Evolutionary conservation across 2,113 vertebrate genomes (phyloP).

Genomic region (Pseudorasbora parva): DNA sequence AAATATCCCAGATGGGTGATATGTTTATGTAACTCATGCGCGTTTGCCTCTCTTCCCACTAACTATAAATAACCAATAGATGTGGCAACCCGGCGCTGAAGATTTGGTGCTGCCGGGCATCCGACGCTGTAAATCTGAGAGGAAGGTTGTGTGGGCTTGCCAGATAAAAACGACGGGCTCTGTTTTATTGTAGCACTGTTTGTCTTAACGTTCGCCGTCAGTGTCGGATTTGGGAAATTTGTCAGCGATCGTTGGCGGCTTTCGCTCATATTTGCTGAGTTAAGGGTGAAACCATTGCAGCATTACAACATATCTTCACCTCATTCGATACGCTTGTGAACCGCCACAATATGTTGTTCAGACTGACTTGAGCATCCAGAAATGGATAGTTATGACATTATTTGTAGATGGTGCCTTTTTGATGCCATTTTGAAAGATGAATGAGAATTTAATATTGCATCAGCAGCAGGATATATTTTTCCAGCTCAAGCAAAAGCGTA

Average conservation of each 20-base stretch:
- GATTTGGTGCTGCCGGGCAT: conserved; percentile 73
- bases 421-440: conserved; percentile 2
- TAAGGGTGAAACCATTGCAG: conserved; percentile 65
- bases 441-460: background rate
- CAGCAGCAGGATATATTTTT: background rate
- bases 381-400: background rate
- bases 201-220: conserved; percentile 75
- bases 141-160: conserved; percentile 75
- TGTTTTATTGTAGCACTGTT: conserved; percentile 74
- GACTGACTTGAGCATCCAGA: conserved; percentile 46
- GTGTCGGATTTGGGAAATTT: conserved; percentile 69
- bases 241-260: conserved; percentile 69
- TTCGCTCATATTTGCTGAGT: conserved; percentile 64
- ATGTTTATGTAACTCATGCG: conserved; percentile 43
- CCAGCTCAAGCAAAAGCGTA: background rate
- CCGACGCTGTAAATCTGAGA: conserved; percentile 73
- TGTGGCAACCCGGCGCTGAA: conserved; percentile 62
- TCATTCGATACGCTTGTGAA: conserved; percentile 62
- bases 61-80: background rate
- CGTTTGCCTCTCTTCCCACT: conserved; percentile 38
- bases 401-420: background rate
- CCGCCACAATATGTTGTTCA: conserved; percentile 59
- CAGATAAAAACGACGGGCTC: conserved; percentile 75
- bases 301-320: conserved; percentile 68
- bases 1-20: conserved; percentile 39